Evolutionary conservation across 1,140 invertebrate species (phyloP).

Genomic region (Aphelenchoides fujianensis): DNA sequence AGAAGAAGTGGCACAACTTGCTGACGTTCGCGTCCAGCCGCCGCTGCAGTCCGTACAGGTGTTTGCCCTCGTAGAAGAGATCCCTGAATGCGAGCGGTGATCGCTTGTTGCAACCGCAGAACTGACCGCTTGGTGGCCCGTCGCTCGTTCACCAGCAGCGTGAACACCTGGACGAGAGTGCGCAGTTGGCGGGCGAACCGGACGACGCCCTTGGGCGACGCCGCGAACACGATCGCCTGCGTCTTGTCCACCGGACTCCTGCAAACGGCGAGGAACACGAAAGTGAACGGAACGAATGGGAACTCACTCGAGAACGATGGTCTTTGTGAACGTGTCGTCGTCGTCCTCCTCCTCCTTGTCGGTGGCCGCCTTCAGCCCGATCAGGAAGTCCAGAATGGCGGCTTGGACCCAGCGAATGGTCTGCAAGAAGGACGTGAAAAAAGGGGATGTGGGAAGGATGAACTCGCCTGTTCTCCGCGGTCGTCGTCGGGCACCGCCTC

Average conservation of each 20-base stretch:
- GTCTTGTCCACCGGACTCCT: not conserved
- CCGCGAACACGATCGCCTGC: not conserved
- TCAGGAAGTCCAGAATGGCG: not conserved
- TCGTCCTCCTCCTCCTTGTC: too few relatives aligned
- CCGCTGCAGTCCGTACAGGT: slow-evolving; percentile 1
- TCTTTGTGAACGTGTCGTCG: too few relatives aligned
- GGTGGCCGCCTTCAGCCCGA: not conserved
- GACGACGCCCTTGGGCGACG: not conserved
- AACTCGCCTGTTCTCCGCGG: not conserved
- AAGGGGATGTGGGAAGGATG: not conserved
- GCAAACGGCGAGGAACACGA: not conserved
- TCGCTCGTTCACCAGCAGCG: slow-evolving; percentile 4
- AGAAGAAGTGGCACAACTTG: slow-evolving; percentile 11
- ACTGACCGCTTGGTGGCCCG: slow-evolving; percentile 13
- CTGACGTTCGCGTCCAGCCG: not conserved
- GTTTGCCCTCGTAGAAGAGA: slow-evolving; percentile 15
- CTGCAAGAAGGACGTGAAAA: too few relatives aligned
- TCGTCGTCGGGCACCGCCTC: not conserved
- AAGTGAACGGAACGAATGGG: too few relatives aligned
- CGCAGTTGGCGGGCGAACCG: slow-evolving; percentile 14
- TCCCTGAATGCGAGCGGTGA: not conserved
- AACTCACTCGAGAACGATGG: too few relatives aligned
- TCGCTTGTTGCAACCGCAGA: not conserved
- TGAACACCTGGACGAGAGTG: slow-evolving; percentile 1
- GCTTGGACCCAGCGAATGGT: not conserved